These are phyloP conservation scores for Brachyptera putata DNA, from an alignment of 2,888 invertebrate species.

Conservation along the genomic window DNA sequence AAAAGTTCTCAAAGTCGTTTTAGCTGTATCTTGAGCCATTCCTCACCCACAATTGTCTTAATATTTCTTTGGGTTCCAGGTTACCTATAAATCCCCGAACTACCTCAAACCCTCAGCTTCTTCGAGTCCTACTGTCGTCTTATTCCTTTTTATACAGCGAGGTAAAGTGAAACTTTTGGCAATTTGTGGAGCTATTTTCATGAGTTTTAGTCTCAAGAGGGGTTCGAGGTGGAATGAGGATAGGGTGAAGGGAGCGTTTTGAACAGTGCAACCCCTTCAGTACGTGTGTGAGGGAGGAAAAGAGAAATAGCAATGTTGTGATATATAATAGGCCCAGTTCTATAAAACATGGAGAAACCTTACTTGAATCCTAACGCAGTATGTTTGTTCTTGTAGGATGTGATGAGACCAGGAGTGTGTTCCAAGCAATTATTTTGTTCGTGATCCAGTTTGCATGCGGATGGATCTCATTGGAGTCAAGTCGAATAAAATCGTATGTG, in stretches of 20 bases:
- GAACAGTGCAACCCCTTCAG: conserved; percentile 11
- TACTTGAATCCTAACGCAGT: conserved; percentile 23
- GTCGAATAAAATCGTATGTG: conserved; percentile 21
- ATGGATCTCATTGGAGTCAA: conserved; percentile 37
- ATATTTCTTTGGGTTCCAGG: conserved; percentile 41
- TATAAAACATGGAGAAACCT: conserved; percentile 14
- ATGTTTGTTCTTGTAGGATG: conserved; percentile 30
- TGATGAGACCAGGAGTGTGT: conserved; percentile 33
- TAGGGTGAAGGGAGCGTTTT: conserved; percentile 11
- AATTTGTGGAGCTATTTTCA: conserved; percentile 42
- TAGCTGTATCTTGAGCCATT: conserved; percentile 14
- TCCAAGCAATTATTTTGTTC: conserved; percentile 40
- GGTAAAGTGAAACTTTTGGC: conserved; percentile 43
- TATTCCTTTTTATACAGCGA: conserved; percentile 29
- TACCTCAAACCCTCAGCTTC: conserved; percentile 16
- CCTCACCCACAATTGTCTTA: conserved; percentile 37
- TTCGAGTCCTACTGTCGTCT: conserved; percentile 16
- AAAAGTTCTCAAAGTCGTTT: conserved; percentile 14
- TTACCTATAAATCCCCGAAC: conserved; percentile 41
- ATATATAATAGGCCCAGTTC: conserved; percentile 26
- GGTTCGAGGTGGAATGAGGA: conserved; percentile 15
- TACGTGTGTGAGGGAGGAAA: conserved; percentile 26
- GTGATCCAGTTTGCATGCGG: conserved; percentile 39
- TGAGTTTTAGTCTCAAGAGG: conserved; percentile 31
- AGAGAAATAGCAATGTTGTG: conserved; percentile 29